Evolutionary conservation across 2,888 invertebrate genomes (phyloP), one percentile per base, ranked within the genome.

Genomic region (Pyrrhia umbra): DNA sequence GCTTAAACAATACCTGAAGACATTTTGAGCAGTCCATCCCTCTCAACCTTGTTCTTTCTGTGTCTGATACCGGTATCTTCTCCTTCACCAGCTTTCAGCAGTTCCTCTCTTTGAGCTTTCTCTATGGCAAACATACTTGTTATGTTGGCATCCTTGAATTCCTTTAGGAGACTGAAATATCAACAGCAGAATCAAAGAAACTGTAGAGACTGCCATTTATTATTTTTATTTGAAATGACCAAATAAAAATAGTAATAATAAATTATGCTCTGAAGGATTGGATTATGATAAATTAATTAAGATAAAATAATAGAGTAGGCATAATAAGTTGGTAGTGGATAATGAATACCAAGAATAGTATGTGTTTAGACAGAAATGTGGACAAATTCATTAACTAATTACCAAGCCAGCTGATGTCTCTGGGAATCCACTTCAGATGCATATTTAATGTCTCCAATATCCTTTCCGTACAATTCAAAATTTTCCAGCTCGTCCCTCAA

Each of bases 131-230:
- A 95, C 95, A 97, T 96, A 66, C 97, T 97, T 42, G 95, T 95
- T 45, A 98, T 95, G 85, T 98, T 98, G 0, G 98, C 97, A 82
- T 97, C 97, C 81, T 97, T 96, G 85, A 98, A 98, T 66, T 97
- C 96, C 81, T 96, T 96, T 79, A 97, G 90, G 1, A 97, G 96
- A 75, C 97, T 96, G 87, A 34, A 88, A 81, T 4, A 50, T 40
- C 10, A 8, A 30, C 23, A 16, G 45, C 5, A n/a, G n/a, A 34
- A 34, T 34, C 3, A 34, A n/a, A 9, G 9, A 0, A 27, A 34
- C n/a, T n/a, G 5, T 34, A 1, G 34, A 27, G 27, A 34, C n/a
- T 5, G 5, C 9, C 0, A 13, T 30, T 30, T 13, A 3, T 13
- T 30, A 30, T 30, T 30, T 30, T n/a, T n/a, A n/a, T n/a, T n/a